Evolutionary conservation across 2,113 vertebrate species (phyloP), one percentile per base, ranked within the genome.

Genomic region (Eubucco bourcierii): DNA sequence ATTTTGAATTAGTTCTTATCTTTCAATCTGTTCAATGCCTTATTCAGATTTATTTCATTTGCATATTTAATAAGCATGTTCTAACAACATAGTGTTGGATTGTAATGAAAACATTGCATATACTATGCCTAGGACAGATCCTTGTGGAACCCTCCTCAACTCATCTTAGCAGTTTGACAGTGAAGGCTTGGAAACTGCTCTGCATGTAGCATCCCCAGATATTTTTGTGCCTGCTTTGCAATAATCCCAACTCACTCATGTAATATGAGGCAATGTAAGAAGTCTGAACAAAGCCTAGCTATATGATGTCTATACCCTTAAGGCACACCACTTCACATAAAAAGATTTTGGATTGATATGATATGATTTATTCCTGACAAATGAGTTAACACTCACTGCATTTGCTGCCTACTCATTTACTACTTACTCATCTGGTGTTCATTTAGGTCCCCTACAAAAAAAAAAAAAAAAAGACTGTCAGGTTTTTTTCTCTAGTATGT

Each of bases 311-410:
- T 86, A 53, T 80, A 88, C 65, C 73, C 68, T 84, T 84, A 90
- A 95, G 77, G 53, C 53, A 2, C 83, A 80, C 44, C 68, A 81
- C 29, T 90, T 87, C 14, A 3, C 44, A 72, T 81, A 39, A 84
- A 88, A 91, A 72, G 28, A 80, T 61, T 83, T 91, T 80, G 37
- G 76, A 90, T 86, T 94, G 88, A 93, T 95, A 61, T 93, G 85
- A 68, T 90, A 72, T 60, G 66, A 93, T 91, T 91, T 80, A 88
- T 93, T 86, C 47, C 65, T 90, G 90, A 95, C 80, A 94, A 95
- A 96, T 83, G 65, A 91, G 66, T 88, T 95, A 91, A 74, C 80
- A 93, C 72, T 93, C 76, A 61, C 83, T 91, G 73, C 68, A 77
- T 89, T 82, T 94, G 19, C 66, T 79, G 72, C 72, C 81, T 94